Evolutionary conservation across 2,113 vertebrate genomes (phyloP).

Genomic region (Rafetus swinhoei): DNA sequence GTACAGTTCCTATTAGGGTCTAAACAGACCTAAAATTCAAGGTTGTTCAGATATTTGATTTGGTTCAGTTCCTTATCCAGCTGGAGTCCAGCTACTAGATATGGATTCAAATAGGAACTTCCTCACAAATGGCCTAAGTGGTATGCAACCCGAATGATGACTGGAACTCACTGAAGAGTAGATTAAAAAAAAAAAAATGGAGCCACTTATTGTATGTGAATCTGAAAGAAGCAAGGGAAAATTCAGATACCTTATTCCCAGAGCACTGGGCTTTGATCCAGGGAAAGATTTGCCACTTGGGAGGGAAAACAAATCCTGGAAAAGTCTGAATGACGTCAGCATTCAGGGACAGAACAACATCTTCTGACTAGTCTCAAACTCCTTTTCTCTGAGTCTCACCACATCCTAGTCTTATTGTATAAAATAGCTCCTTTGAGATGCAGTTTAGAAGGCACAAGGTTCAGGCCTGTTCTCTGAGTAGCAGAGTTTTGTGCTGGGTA

Average conservation of each 20-base stretch:
- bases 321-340: background rate
- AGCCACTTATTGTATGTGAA: background rate
- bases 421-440: background rate
- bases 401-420: background rate
- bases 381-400: background rate
- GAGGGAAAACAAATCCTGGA: too few species aligned
- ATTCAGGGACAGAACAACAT: background rate
- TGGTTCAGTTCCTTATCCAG: background rate
- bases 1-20: background rate
- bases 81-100: background rate
- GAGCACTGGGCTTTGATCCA: background rate
- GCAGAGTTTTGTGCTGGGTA: background rate
- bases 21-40: background rate
- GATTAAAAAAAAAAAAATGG: background rate
- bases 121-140: background rate
- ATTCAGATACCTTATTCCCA: background rate
- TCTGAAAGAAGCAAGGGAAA: background rate
- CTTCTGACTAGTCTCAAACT: background rate
- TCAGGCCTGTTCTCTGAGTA: background rate
- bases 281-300: background rate
- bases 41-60: background rate
- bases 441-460: background rate
- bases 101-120: background rate
- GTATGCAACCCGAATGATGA: background rate
- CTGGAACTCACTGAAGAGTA: background rate